Conservation (phyloP, 2,797 vertebrate genomes). For the Chelmon rostratus region DNA sequence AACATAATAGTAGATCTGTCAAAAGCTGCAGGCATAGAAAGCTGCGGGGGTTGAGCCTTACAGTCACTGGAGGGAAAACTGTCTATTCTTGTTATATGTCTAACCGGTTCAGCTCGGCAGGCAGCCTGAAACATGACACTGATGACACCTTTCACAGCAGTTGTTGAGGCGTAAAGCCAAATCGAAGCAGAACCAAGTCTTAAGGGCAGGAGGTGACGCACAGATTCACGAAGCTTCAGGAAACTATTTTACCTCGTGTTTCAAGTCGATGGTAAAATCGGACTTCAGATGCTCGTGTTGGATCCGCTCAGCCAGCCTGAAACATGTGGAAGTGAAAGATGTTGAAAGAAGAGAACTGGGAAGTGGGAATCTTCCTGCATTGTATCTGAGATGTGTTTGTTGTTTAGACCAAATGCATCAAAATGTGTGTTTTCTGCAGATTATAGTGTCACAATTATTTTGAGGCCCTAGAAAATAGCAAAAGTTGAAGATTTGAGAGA, state of each 20-base stretch:
- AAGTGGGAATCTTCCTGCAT: not conserved
- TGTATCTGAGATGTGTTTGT: not conserved
- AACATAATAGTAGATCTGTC: not conserved
- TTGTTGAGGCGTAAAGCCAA: not conserved
- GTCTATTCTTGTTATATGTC: slow-evolving; percentile 1
- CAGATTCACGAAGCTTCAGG: not conserved
- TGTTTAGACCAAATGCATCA: not conserved
- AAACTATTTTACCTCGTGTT: slow-evolving; percentile 87
- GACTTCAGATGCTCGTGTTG: slow-evolving; percentile 89
- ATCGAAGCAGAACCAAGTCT: not conserved
- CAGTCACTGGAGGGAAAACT: not conserved
- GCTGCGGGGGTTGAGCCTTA: not conserved
- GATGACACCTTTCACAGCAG: not conserved
- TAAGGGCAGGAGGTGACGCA: not conserved
- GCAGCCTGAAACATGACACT: slow-evolving; percentile 1
- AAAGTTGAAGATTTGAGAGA: not conserved
- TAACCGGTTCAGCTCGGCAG: slow-evolving; percentile 18
- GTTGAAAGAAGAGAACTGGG: not conserved
- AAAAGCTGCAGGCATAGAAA: not conserved
- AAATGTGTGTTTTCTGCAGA: not conserved
- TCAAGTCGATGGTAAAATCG: slow-evolving; percentile 96
- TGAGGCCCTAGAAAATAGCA: not conserved
- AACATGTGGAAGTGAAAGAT: slow-evolving; percentile 53
- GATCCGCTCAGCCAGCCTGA: slow-evolving; percentile 89
- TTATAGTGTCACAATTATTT: not conserved